These are phyloP conservation scores for Brevimyrus niger DNA, from an alignment of 2,113 vertebrate genomes.

Conservation along the genomic window DNA sequence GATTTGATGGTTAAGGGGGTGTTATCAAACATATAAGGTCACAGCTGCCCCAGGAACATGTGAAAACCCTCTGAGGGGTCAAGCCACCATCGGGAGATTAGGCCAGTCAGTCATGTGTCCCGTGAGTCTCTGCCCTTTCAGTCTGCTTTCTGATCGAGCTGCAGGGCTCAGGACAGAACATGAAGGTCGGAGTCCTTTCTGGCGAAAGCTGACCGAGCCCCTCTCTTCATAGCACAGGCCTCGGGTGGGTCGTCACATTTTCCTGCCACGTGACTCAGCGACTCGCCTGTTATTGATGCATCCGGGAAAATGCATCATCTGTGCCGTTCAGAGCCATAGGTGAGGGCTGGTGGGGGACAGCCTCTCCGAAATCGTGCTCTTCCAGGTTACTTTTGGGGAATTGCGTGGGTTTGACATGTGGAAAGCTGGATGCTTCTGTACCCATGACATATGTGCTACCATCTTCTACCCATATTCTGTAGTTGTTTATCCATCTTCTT, in stretches of 20 bases:
- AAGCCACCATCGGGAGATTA: neutral
- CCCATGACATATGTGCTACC: neutral
- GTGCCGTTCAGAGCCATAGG: neutral
- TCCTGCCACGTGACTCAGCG: neutral
- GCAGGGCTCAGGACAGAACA: neutral
- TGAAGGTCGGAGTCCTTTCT: neutral
- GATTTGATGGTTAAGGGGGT: neutral
- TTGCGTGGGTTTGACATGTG: neutral
- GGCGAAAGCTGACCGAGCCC: neutral
- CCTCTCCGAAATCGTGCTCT: neutral
- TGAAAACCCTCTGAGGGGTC: neutral
- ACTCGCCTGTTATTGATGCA: neutral
- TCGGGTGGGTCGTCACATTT: neutral
- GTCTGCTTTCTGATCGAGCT: neutral
- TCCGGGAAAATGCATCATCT: neutral
- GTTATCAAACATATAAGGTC: neutral
- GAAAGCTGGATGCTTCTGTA: neutral
- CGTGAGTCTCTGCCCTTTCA: neutral
- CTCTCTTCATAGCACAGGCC: neutral
- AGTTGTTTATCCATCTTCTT: neutral
- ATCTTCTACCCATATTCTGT: neutral
- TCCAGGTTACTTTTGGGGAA: neutral
- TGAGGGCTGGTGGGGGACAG: neutral
- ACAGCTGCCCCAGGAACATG: neutral
- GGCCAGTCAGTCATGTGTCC: neutral